A percentile compares a stretch with the other conserved stretches of the same genome.
Conservation (phyloP, 1,140 invertebrate species). For the Thaumatotibia leucotreta region DNA sequence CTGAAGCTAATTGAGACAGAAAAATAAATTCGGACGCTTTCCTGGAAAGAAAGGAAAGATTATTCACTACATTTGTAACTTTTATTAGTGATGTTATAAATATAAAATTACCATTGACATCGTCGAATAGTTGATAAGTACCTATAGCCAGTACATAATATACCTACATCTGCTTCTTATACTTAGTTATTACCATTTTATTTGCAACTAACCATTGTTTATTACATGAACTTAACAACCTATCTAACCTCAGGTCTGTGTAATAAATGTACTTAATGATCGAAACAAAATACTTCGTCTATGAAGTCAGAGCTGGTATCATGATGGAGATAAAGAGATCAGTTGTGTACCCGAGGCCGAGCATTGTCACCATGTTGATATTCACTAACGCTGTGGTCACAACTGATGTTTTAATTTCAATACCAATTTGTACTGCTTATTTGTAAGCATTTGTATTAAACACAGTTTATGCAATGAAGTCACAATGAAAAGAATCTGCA, state of each 20-base stretch:
- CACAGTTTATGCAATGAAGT: constrained; percentile 23
- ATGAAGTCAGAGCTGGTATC: constrained; percentile 44
- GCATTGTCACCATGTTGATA: constrained; percentile 32
- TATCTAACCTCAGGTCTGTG: constrained; percentile 27
- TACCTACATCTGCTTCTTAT: too few species aligned
- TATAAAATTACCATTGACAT: too few species aligned
- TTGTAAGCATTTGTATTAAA: constrained; percentile 34
- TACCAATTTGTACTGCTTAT: constrained; percentile 28
- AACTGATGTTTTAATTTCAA: constrained; percentile 31
- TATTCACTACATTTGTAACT: too few species aligned
- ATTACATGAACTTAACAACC: neutral
- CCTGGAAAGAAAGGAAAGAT: too few species aligned
- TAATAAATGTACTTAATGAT: constrained; percentile 39
- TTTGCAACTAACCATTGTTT: neutral
- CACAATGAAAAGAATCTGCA: constrained; percentile 32
- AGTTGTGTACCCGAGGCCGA: constrained; percentile 31
- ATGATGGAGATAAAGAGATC: constrained; percentile 45
- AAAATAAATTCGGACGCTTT: too few species aligned
- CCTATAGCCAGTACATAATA: too few species aligned
- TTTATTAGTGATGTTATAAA: too few species aligned
- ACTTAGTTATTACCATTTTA: neutral
- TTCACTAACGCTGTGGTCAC: constrained; percentile 17
- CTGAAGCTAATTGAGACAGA: too few species aligned
- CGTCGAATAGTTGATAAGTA: too few species aligned
- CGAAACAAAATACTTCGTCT: constrained; percentile 41